Percentiles rank a stretch among this genome's conserved stretches.
phyloP scores from a whole-genome alignment of 2,888 invertebrate genomes.

The Miltochrista miniata region DNA sequence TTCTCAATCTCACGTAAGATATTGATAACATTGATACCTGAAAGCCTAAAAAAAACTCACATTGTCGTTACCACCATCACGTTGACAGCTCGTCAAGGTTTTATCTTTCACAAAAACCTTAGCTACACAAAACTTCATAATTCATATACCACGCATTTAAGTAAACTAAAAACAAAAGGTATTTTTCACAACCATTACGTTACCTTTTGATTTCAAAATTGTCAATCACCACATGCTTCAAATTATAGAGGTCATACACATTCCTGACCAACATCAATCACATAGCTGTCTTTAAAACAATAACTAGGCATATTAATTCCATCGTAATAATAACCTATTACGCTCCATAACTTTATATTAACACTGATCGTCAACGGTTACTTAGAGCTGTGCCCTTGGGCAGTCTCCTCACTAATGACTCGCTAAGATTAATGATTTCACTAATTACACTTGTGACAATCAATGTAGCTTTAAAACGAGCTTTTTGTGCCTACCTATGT shows the following conservation, averaged over 20 bases:
- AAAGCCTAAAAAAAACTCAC: no score
- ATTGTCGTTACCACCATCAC: slow-evolving; percentile 37
- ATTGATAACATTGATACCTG: no score
- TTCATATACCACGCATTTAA: slow-evolving; percentile 28
- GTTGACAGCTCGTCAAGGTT: slow-evolving; percentile 39
- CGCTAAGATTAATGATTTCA: slow-evolving; percentile 75
- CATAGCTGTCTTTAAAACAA: slow-evolving; percentile 75
- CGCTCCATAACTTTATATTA: slow-evolving; percentile 67
- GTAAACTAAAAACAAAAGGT: slow-evolving; percentile 32
- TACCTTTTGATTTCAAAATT: slow-evolving; percentile 28
- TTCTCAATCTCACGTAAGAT: no score
- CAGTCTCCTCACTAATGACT: slow-evolving; percentile 70
- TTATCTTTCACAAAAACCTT: slow-evolving; percentile 41
- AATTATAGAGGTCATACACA: slow-evolving; percentile 27
- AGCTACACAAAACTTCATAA: slow-evolving; percentile 30
- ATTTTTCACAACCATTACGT: slow-evolving; percentile 34
- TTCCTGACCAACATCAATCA: slow-evolving; percentile 70
- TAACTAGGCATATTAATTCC: slow-evolving; percentile 71
- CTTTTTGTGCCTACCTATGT: slow-evolving; percentile 55
- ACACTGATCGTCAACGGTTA: slow-evolving; percentile 72
- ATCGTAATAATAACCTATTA: slow-evolving; percentile 74
- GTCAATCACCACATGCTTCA: slow-evolving; percentile 17
- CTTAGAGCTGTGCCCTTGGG: slow-evolving; percentile 74
- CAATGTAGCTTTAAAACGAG: slow-evolving; percentile 61
- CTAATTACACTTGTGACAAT: slow-evolving; percentile 80